Base-by-base conservation (phyloP, 2,888 invertebrate species). In the Hedychridium roseum region DNA sequence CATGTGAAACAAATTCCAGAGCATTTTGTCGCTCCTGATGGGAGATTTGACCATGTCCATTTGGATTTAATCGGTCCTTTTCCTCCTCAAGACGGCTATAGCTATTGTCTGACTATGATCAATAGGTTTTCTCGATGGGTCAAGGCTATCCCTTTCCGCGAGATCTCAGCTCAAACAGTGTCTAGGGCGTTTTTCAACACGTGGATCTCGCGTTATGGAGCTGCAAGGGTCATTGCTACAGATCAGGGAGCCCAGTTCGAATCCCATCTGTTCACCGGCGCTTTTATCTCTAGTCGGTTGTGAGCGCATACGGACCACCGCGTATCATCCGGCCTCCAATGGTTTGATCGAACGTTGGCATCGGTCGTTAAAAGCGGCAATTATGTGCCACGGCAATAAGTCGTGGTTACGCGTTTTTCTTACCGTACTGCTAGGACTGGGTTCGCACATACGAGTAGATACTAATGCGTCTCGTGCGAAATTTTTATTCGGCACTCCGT, bases 131-230 rank as follows among this genome's bases (percentile, higher is more conserved):
- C n/a, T n/a, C n/a, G n/a, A n/a, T n/a, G n/a, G n/a, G 7, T 68
- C 63, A 69, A 69, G 44, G 70, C 64, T 1, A 43, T 64, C 7
- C 73, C 74, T 1, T 26, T 74, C 3, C 17, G 34, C 14, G 54
- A 75, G 41, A 64, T 65, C 14, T 52, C 62, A 9, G 65, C 68
- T 3, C 54, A 57, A 35, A 66, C 67, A 0, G 57, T 69, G 2
- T 65, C 68, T 0, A 31, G 32, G 2, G 55, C 60, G 1, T 64
- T 75, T 34, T 37, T 60, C 15, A 16, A 16, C 1, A 35, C 45
- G n/a, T 74, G 71, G 70, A 54, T 75, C 2, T 26, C 68, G 1
- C 49, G 66, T 5, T 76, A 68, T 40, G 70, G 73, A 7, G 43
- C 55, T 2, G 71, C 73, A 1, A 18, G 27, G 1, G 34, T 48